Percentiles rank a stretch among this genome's conserved stretches.
phyloP scores from a whole-genome alignment of 2,888 invertebrate genomes.

The Notocelia uddmanniana region DNA sequence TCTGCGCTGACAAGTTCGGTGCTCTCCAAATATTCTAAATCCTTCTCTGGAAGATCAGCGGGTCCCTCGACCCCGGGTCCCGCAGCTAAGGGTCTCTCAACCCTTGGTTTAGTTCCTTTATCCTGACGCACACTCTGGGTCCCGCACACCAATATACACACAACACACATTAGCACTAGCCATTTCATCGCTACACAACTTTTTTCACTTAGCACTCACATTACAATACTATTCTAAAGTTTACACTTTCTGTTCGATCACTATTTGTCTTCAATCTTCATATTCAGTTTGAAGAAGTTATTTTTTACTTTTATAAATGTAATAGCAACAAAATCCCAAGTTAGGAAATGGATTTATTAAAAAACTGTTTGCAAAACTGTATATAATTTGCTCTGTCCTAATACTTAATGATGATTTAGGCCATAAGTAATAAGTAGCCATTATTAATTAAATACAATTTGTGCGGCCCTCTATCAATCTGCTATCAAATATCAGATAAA shows the following conservation, averaged over 20 bases:
- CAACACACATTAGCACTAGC: conserved; percentile 18
- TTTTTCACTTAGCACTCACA: conserved; percentile 9
- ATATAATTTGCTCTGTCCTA: background rate
- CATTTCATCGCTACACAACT: conserved; percentile 40
- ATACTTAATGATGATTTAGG: conserved; percentile 8
- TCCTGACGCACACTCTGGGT: background rate
- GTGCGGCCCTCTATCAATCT: conserved; percentile 15
- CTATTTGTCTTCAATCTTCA: background rate
- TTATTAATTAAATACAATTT: conserved; percentile 41
- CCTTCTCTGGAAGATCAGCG: background rate
- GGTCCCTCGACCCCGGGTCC: background rate
- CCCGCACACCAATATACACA: conserved; percentile 6
- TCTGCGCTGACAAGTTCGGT: conserved; percentile 32
- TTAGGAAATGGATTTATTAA: background rate
- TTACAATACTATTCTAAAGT: background rate
- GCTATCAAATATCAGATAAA: conserved; percentile 35
- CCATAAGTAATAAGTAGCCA: too few species aligned
- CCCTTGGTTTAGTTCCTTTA: background rate
- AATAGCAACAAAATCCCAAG: background rate
- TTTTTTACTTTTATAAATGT: background rate
- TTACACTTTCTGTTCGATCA: background rate
- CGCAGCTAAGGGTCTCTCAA: background rate
- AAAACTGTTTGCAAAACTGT: background rate
- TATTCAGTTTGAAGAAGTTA: background rate
- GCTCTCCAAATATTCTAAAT: conserved; percentile 31